A percentile compares a stretch with the other conserved stretches of the same genome.
Conservation (phyloP, 2,113 vertebrate species). For the Globicephala melas region DNA sequence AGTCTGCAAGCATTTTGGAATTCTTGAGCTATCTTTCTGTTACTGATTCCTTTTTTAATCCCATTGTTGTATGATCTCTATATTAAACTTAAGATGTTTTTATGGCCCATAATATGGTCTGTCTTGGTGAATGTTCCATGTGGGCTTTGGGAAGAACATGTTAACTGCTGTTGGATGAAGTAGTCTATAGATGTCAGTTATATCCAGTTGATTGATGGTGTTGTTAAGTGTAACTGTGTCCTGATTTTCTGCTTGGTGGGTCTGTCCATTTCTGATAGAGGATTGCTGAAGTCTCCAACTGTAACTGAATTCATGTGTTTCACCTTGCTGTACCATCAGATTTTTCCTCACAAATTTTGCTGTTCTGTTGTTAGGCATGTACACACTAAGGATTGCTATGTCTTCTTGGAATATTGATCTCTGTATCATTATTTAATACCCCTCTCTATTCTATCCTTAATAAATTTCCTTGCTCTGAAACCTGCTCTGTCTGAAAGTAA, state of each 20-base stretch:
- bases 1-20: neutral
- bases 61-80: neutral
- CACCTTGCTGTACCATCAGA: neutral
- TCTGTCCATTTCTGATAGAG: neutral
- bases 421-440: neutral
- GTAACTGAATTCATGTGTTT: neutral
- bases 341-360: neutral
- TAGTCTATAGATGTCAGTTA: neutral
- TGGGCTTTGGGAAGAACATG: neutral
- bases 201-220: neutral
- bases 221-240: neutral
- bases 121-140: neutral
- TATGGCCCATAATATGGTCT: neutral
- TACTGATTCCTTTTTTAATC: neutral
- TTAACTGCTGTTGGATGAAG: neutral
- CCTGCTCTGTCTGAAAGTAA: neutral
- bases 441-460: neutral
- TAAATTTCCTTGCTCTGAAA: neutral
- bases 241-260: neutral
- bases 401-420: neutral
- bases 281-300: neutral
- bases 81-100: neutral
- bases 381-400: neutral
- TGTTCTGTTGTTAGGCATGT: neutral
- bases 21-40: neutral